Evolutionary conservation across 2,888 invertebrate genomes (phyloP).

Genomic region (Scotopteryx bipunctaria): DNA sequence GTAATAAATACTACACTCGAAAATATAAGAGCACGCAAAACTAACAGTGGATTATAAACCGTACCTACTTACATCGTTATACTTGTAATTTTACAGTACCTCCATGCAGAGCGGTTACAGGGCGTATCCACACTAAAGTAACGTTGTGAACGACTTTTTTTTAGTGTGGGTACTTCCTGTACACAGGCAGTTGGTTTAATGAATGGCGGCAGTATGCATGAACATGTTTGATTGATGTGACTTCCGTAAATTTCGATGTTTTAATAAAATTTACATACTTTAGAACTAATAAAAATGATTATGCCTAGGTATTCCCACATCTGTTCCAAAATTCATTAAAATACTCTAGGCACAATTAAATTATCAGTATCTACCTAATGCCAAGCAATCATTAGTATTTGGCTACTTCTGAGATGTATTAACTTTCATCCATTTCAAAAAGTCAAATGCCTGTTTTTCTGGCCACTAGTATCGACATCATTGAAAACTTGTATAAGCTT

Average conservation of each 20-base stretch:
- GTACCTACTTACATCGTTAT: neutral
- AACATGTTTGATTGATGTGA: constrained; percentile 32
- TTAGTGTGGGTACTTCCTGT: constrained; percentile 18
- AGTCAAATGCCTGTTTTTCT: neutral
- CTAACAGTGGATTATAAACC: constrained; percentile 14
- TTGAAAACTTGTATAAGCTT: neutral
- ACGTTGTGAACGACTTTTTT: neutral
- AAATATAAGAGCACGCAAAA: constrained; percentile 14
- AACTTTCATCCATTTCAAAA: neutral
- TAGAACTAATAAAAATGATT: no score
- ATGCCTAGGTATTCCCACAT: no score
- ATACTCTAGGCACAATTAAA: no score
- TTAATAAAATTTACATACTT: neutral
- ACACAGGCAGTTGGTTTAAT: constrained; percentile 24
- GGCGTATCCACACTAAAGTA: constrained; percentile 11
- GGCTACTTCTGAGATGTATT: neutral
- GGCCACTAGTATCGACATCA: constrained; percentile 1
- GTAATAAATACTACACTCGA: neutral
- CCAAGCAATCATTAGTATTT: no score
- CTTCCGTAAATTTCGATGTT: constrained; percentile 24
- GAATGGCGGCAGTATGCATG: constrained; percentile 22
- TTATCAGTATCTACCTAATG: no score
- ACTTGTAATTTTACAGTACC: neutral
- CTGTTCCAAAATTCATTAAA: no score
- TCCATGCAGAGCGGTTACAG: neutral